Base-by-base conservation (phyloP, 1,140 invertebrate species). In the Riptortus pedestris region DNA sequence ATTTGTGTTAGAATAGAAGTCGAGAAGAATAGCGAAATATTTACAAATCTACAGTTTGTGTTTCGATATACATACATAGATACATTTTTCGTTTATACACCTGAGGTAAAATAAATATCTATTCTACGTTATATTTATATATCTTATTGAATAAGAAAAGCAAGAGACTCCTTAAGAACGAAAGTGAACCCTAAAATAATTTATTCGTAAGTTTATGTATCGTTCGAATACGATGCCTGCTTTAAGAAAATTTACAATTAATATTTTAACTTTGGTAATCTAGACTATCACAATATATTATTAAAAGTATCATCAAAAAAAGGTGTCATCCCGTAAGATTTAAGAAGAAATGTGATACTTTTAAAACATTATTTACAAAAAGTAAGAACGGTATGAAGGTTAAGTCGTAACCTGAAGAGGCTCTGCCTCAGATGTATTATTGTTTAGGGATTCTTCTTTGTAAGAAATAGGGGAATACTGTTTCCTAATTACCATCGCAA, bases 401-500 rank as follows among this genome's bases (percentile, higher is more conserved):
- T 63, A 63, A 43, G 62, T 57, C n/a, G 62, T 51, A 26, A 63
- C 45, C n/a, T 63, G 62, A 24, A 63, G 51, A 16, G 62, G 62
- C 52, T 63, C 61, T 52, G 27, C 45, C n/a, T 63, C 43, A 12
- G 45, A 22, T 2, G 45, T 63, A 45, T 63, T 63, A 27, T 57
- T 63, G 18, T 51, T 33, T 5, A 57, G 20, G 16, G 47, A 2
- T 24, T 63, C 62, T 11, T 63, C 62, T 27, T 63, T 63, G 52
- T 47, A 57, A 5, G 62, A 63, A 7, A 38, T 16, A 55, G 48
- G 26, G 20, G 48, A 57, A 18, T 38, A 20, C 16, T 63, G 62
- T 26, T 57, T 63, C 3, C 43, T n/a, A 2, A 57, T 63, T 1
- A 63, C 52, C 48, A 63, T 55, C 2, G 62, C 62, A 16, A 63